Conservation (phyloP, 2,797 vertebrate genomes). For the Melanotaenia maccullochi region DNA sequence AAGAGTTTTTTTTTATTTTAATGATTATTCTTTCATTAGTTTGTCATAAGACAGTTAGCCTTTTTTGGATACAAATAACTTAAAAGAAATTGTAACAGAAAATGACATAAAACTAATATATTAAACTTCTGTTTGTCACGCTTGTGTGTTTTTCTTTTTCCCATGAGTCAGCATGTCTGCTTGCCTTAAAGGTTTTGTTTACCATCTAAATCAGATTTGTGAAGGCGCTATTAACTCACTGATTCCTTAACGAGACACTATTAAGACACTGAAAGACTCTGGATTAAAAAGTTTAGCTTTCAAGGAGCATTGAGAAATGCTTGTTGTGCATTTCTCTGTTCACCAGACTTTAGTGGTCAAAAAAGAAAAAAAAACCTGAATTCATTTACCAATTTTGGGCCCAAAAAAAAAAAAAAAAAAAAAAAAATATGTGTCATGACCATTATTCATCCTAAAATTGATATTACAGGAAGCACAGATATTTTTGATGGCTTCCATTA, state of each 20-base stretch:
- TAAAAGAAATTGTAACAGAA: neutral
- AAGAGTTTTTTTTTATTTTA: slow-evolving; percentile 19
- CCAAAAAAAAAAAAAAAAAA: slow-evolving; percentile 3
- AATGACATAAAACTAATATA: neutral
- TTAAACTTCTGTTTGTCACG: slow-evolving; percentile 27
- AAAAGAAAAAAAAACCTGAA: slow-evolving; percentile 4
- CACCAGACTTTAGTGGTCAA: slow-evolving; percentile 36
- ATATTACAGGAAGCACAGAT: neutral
- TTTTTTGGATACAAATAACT: neutral
- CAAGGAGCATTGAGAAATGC: slow-evolving; percentile 78
- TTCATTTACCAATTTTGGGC: slow-evolving; percentile 49
- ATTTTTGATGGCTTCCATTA: neutral
- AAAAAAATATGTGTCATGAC: neutral
- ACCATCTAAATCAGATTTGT: slow-evolving; percentile 77
- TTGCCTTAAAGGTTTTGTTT: slow-evolving; percentile 66
- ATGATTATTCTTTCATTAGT: neutral
- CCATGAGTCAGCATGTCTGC: slow-evolving; percentile 62
- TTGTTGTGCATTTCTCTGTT: slow-evolving; percentile 72
- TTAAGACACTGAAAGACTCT: slow-evolving; percentile 68
- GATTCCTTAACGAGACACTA: slow-evolving; percentile 80
- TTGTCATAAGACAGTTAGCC: neutral
- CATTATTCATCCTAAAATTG: neutral
- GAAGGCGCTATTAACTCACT: slow-evolving; percentile 76
- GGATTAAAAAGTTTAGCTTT: slow-evolving; percentile 82
- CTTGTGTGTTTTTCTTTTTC: slow-evolving; percentile 31